Evolutionary conservation across 2,113 vertebrate species (phyloP).

Genomic region (Camelus dromedarius): DNA sequence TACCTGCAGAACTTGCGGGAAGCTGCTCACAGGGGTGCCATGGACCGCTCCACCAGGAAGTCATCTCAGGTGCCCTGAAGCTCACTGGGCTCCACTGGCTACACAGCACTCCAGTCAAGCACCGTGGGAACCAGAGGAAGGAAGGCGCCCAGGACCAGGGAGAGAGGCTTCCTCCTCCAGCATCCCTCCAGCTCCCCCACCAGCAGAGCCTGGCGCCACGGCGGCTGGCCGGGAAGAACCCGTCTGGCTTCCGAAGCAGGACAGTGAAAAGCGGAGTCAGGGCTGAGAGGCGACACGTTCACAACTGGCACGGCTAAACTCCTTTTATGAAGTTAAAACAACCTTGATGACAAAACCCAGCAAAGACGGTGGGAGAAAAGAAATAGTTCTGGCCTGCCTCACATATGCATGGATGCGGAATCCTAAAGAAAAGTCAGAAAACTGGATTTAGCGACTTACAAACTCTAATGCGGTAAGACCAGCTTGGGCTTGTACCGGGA

Average conservation of each 20-base stretch:
- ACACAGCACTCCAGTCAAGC: accelerated
- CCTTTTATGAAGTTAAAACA: accelerated
- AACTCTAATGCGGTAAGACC: accelerated
- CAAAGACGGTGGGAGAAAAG: not conserved
- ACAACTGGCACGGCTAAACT: accelerated
- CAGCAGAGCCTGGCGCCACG: not conserved
- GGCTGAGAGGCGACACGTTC: accelerated
- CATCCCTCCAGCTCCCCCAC: not conserved
- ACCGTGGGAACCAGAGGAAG: not conserved
- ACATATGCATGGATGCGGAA: not conserved
- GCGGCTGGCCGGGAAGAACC: not conserved
- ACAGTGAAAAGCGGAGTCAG: not conserved
- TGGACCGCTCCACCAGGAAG: not conserved
- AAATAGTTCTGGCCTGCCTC: too few species aligned
- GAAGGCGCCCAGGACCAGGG: not conserved
- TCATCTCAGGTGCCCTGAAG: not conserved
- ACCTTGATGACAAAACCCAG: not conserved
- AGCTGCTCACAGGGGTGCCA: not conserved
- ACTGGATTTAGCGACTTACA: not conserved
- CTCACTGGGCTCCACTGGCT: not conserved
- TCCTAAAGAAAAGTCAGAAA: not conserved
- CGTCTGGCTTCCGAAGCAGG: accelerated
- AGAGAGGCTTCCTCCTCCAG: not conserved
- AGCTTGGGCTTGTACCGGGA: accelerated
- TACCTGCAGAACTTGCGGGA: not conserved